A percentile compares a stretch with the other conserved stretches of the same genome.
These are phyloP conservation scores for Dione juno DNA, from an alignment of 2,888 invertebrate species.

Conservation along the genomic window DNA sequence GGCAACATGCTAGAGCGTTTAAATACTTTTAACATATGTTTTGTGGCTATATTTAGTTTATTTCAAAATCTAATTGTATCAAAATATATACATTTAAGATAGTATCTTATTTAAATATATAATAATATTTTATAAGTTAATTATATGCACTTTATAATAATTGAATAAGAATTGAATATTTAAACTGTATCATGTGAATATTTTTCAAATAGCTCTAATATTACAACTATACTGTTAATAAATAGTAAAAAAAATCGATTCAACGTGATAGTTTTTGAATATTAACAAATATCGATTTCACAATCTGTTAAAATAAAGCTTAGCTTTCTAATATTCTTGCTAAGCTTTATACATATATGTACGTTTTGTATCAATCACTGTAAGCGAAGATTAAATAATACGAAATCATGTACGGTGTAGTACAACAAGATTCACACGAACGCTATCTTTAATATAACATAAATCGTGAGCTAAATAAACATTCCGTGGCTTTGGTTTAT, in stretches of 20 bases:
- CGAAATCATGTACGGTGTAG: background rate
- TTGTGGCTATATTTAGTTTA: conserved; percentile 49
- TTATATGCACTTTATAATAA: too few species aligned
- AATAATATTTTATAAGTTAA: too few species aligned
- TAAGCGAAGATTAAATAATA: background rate
- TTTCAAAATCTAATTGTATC: background rate
- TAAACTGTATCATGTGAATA: too few species aligned
- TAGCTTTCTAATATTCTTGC: background rate
- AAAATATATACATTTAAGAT: too few species aligned
- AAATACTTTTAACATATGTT: conserved; percentile 62
- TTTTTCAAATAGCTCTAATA: too few species aligned
- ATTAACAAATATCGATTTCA: too few species aligned
- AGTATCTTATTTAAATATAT: too few species aligned
- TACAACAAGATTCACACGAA: conserved; percentile 11
- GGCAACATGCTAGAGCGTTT: conserved; percentile 52
- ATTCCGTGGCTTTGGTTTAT: conserved; percentile 61
- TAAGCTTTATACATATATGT: background rate
- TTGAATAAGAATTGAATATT: background rate
- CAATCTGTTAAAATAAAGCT: background rate
- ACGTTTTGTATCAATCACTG: background rate
- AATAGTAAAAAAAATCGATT: too few species aligned
- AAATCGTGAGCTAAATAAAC: conserved; percentile 47
- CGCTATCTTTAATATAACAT: conserved; percentile 29
- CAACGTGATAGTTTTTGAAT: too few species aligned
- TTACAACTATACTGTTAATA: too few species aligned